phyloP scores from a whole-genome alignment of 2,888 invertebrate genomes.

The Drosophila imparisetae region DNA sequence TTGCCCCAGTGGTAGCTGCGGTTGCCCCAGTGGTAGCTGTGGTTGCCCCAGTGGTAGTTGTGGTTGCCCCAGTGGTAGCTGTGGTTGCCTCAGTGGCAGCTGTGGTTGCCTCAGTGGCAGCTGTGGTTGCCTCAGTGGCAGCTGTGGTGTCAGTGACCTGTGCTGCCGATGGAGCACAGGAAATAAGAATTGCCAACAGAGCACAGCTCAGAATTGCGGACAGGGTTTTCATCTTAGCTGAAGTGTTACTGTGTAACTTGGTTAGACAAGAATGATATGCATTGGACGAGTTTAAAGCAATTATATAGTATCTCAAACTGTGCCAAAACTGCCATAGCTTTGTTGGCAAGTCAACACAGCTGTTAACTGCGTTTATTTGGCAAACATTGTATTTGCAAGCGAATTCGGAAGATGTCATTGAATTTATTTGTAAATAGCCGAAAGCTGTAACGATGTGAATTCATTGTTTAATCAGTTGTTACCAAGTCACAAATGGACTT shows the following conservation, averaged over 20 bases:
- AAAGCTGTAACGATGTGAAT: not conserved
- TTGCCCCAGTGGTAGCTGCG: no score
- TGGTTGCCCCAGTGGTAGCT: no score
- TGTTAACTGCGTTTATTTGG: not conserved
- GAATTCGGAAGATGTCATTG: not conserved
- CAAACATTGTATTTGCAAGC: not conserved
- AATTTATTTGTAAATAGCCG: not conserved
- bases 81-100: no score
- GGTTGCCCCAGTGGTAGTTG: no score
- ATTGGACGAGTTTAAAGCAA: not conserved
- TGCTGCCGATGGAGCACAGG: not conserved
- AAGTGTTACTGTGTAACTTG: not conserved
- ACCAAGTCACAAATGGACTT: not conserved
- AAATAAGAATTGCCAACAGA: not conserved
- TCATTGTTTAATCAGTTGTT: not conserved
- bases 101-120: no score
- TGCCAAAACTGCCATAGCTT: not conserved
- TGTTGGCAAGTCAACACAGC: not conserved
- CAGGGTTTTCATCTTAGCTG: not conserved
- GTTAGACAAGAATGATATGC: not conserved
- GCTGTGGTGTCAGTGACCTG: not conserved
- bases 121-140: no score
- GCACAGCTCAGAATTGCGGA: not conserved
- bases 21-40: no score
- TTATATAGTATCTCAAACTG: not conserved